phyloP scores from a whole-genome alignment of 2,797 vertebrate species.

The Microhierax caerulescens region DNA sequence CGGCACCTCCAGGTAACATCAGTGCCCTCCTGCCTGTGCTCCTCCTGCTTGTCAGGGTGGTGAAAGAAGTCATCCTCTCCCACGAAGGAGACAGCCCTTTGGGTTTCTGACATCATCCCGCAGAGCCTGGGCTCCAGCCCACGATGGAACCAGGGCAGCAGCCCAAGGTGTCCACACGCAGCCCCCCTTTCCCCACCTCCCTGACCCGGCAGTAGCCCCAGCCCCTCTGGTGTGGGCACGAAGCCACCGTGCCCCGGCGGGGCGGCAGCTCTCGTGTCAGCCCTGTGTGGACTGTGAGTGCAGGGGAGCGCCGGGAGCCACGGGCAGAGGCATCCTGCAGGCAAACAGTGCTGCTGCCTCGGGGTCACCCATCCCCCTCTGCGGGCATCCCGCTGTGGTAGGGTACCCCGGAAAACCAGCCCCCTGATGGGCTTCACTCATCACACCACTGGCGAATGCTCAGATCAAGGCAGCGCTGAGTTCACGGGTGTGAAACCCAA shows the following conservation, averaged over 20 bases:
- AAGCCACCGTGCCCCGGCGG: accelerated
- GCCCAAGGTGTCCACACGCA: accelerated
- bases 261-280: neutral
- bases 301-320: accelerated
- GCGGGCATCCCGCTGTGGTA: neutral
- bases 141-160: accelerated
- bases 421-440: accelerated
- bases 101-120: neutral
- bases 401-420: neutral
- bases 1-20: neutral
- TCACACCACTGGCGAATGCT: accelerated
- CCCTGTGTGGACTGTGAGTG: neutral
- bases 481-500: accelerated
- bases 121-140: neutral
- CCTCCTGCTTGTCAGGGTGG: neutral
- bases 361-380: neutral
- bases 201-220: neutral
- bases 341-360: accelerated
- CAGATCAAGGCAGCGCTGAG: neutral
- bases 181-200: no score
- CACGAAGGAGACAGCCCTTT: accelerated
- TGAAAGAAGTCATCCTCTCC: no score
- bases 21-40: neutral
- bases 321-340: neutral
- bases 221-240: accelerated